Conservation (phyloP, 2,113 vertebrate genomes). For the Gadus macrocephalus region DNA sequence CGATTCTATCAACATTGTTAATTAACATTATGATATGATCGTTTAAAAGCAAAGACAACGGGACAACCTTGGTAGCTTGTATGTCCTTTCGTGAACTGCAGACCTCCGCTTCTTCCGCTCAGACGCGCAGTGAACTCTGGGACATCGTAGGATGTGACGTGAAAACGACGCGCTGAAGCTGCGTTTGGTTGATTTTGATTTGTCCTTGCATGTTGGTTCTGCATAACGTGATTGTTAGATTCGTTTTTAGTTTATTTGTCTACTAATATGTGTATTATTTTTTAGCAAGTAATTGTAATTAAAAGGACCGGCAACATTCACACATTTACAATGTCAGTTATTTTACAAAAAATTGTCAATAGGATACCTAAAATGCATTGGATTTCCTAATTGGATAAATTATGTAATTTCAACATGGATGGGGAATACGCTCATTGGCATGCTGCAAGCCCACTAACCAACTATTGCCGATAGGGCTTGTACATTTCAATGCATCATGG, state of each 20-base stretch:
- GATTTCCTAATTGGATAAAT: background rate
- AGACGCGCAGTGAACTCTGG: conserved; percentile 54
- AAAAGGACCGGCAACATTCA: too few relatives aligned
- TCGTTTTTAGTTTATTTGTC: too few relatives aligned
- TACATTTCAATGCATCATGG: background rate
- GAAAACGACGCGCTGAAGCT: too few relatives aligned
- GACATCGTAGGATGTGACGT: conserved; percentile 29
- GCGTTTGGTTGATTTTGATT: too few relatives aligned
- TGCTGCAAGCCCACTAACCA: background rate
- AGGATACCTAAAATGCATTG: background rate
- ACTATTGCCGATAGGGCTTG: conserved; percentile 36
- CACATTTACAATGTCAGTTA: too few relatives aligned
- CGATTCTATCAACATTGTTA: background rate
- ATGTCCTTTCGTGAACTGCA: conserved; percentile 39
- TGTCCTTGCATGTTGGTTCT: too few relatives aligned
- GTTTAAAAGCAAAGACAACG: background rate
- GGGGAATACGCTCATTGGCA: conserved; percentile 6
- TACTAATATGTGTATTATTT: too few relatives aligned
- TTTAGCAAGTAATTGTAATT: too few relatives aligned
- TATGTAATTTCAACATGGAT: background rate
- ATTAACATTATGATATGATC: background rate
- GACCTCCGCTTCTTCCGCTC: conserved; percentile 13
- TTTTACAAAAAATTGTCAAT: too few relatives aligned
- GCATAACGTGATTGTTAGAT: too few relatives aligned
- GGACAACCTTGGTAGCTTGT: conserved; percentile 44